Percentiles rank a stretch among this genome's conserved stretches.
Conservation (phyloP, 2,797 vertebrate species). For the Trichosurus vulpecula region DNA sequence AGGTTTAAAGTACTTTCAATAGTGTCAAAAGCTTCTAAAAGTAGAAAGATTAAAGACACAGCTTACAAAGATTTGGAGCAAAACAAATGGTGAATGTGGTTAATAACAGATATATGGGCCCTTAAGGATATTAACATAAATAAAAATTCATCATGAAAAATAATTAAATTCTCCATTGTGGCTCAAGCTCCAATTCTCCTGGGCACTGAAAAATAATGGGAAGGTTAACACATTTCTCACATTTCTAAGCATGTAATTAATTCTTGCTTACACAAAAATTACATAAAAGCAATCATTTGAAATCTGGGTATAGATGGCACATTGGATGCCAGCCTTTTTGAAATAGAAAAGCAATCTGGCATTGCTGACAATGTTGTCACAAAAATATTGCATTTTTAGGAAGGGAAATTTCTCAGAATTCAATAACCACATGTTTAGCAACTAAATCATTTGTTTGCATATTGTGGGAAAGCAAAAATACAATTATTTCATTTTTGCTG, state of each 20-base stretch:
- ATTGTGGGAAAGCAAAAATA: constrained; percentile 63
- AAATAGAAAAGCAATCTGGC: constrained; percentile 74
- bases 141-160: constrained; percentile 74
- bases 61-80: constrained; percentile 3
- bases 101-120: constrained; percentile 51
- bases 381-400: constrained; percentile 74
- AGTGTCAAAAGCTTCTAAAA: constrained; percentile 38
- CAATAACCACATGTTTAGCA: constrained; percentile 67
- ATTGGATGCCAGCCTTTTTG: constrained; percentile 73
- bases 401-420: constrained; percentile 70
- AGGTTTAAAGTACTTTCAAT: constrained; percentile 33
- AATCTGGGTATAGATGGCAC: constrained; percentile 70
- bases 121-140: constrained; percentile 71
- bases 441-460: constrained; percentile 74
- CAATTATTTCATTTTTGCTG: constrained; percentile 67
- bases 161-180: constrained; percentile 59
- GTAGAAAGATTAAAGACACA: constrained; percentile 9
- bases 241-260: constrained; percentile 73
- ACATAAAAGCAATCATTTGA: constrained; percentile 66
- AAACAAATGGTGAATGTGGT: constrained; percentile 9
- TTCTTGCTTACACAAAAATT: constrained; percentile 77
- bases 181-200: constrained; percentile 68
- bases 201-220: constrained; percentile 68
- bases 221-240: constrained; percentile 78
- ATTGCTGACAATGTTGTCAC: constrained; percentile 70